Base-by-base conservation (phyloP, 1,140 invertebrate genomes). In the Notospermus geniculatus region DNA sequence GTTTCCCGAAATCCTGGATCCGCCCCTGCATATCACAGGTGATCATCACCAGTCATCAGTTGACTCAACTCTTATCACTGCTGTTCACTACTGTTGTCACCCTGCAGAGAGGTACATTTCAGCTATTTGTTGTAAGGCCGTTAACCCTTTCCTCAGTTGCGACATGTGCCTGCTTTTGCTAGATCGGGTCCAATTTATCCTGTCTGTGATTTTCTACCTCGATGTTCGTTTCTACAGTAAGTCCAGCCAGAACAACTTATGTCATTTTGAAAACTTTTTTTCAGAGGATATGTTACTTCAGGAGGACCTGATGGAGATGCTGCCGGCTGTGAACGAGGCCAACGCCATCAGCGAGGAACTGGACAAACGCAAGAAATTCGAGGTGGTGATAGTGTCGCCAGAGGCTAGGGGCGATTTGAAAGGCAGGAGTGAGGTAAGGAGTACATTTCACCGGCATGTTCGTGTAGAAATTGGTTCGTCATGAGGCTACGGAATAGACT, bases 321-420 rank as follows among this genome's bases (percentile, higher is more conserved):
- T 88, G 60, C 87, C 86, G 1, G 80, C 84, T 60, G 83, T 88
- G 7, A 82, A 84, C 68, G 83, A 87, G 66, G 87, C 87, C 2
- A 88, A 88, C 72, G 82, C 82, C 30, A 88, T 88, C 73, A 85
- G 84, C 43, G 84, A 86, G 60, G 86, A 87, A 68, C 72, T 88
- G 59, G 83, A 86, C 57, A 86, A 85, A 67, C 78, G 80, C 60
- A 83, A 85, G n/a, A 84, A 83, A 63, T 88, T 87, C 73, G 86
- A 88, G 71, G 81, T 88, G 28, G 77, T 85, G 50, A 76, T 88
- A 0, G 77, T 87, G 19, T 82, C 86, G 13, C 84, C 86, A 4
- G 82, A 87, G 67, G 82, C 84, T 53, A 65, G 84, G 28, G 78
- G 78, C 1, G 62, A 72, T 13, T 73, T 67, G n/a, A 83, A 84